Conservation (phyloP, 2,797 vertebrate species). For the Rachycentron canadum region DNA sequence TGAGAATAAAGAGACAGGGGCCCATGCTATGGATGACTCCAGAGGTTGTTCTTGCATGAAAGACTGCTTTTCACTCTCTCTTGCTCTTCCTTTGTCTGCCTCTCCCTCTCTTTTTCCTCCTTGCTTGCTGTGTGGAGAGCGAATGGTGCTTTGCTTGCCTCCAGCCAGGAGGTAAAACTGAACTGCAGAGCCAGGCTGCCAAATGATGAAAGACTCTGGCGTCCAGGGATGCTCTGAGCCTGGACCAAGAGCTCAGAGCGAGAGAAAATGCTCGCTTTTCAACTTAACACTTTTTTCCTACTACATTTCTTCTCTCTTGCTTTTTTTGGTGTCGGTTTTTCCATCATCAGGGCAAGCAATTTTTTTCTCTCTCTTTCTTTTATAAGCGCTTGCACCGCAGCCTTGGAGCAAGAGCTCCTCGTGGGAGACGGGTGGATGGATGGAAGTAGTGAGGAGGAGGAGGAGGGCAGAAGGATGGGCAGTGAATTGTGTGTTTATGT, state of each 20-base stretch:
- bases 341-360: constrained; percentile 72
- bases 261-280: constrained; percentile 86
- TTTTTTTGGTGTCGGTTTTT: constrained; percentile 75
- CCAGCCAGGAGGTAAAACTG: constrained; percentile 87
- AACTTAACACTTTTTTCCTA: constrained; percentile 82
- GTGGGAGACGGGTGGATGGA: constrained; percentile 77
- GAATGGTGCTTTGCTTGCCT: constrained; percentile 83
- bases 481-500: constrained; percentile 57
- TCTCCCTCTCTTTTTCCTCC: constrained; percentile 65
- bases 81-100: constrained; percentile 65
- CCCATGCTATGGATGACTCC: constrained; percentile 80
- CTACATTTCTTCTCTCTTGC: constrained; percentile 67
- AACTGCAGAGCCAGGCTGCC: constrained; percentile 83
- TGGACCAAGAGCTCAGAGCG: constrained; percentile 85
- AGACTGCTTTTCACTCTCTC: constrained; percentile 70
- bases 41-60: constrained; percentile 86
- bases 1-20: constrained; percentile 66
- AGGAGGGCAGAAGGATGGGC: constrained; percentile 71
- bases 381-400: constrained; percentile 66
- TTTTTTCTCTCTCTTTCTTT: constrained; percentile 66
- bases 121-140: constrained; percentile 74
- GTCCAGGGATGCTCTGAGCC: constrained; percentile 85
- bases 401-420: constrained; percentile 80
- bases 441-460: constrained; percentile 73
- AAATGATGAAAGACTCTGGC: constrained; percentile 88